Base-by-base conservation (phyloP, 2,797 vertebrate genomes). In the Melanotaenia nigrans region DNA sequence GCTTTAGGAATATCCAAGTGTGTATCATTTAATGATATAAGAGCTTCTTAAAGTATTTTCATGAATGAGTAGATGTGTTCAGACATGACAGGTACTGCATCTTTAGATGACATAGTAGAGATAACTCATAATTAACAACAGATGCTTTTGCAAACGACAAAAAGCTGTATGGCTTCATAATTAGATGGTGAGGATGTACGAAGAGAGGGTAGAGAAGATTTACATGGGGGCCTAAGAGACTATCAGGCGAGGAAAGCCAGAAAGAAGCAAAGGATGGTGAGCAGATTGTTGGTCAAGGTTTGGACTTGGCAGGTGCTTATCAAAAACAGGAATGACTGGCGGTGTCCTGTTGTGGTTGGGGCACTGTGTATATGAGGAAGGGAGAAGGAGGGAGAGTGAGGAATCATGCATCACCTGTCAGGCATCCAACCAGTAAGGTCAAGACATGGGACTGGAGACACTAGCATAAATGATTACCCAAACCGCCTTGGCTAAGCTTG, bases 381-480 rank as follows among this genome's bases (percentile, higher is more conserved):
- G 2, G 2, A 60, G 61, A 30, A 28, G 35, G 33, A 33, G 32
- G 55, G 65, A 14, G 68, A 60, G 65, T 55, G 84, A 82, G 74
- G 85, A 68, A 77, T 87, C 84, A 84, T 84, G 82, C 87, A 87
- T 92, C 86, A 86, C 82, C 86, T 91, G 90, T 90, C 92, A 90
- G 82, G 85, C 61, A 70, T 73, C 71, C n/a, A 65, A 84, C 88
- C 87, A 81, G 85, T 89, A 69, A 91, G 89, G 89, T 90, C 57
- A 42, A 85, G 78, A 83, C 85, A 81, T 58, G 63, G 78, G 80
- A 91, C 85, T 72, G 79, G 81, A 90, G 84, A 90, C 83, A 75
- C 83, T 78, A 78, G 89, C 87, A 91, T 92, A 90, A 92, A 88
- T 92, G 88, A 93, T 92, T 89, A 90, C 84, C 86, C 88, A 85